phyloP scores from a whole-genome alignment of 2,113 vertebrate genomes.

The Pituophis catenifer region DNA sequence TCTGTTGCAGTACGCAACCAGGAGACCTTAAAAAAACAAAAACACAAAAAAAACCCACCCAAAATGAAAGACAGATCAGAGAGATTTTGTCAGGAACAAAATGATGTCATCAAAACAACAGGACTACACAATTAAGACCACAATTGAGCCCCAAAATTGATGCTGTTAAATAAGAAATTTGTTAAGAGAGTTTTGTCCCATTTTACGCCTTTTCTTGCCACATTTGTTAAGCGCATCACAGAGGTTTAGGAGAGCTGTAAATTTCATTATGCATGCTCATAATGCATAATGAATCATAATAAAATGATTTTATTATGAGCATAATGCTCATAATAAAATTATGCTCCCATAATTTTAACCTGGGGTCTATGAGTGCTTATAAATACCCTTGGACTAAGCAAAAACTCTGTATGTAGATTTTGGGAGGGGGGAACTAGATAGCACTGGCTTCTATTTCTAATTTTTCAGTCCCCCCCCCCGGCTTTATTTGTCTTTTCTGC shows the following conservation, averaged over 20 bases:
- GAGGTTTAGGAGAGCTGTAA: neutral
- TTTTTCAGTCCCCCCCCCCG: neutral
- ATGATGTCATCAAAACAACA: neutral
- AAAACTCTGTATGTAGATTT: neutral
- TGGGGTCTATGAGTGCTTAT: neutral
- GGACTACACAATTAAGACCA: neutral
- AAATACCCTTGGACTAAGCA: neutral
- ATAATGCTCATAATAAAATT: no score
- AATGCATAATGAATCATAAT: no score
- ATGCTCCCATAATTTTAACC: neutral
- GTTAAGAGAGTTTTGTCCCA: neutral
- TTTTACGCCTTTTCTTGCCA: neutral
- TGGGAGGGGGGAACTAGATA: no score
- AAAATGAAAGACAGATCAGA: neutral
- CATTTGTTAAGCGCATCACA: neutral
- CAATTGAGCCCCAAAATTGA: neutral
- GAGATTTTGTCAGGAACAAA: neutral
- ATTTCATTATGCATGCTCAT: neutral
- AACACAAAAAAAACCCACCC: neutral
- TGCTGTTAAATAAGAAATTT: neutral
- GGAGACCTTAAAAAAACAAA: conserved; percentile 76
- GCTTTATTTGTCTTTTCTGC: neutral
- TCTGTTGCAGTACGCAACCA: conserved; percentile 93
- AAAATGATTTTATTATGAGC: no score
- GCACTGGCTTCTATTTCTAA: no score